A percentile compares a stretch with the other conserved stretches of the same genome.
phyloP scores from a whole-genome alignment of 2,888 invertebrate species.

The Horisme vitalbata region DNA sequence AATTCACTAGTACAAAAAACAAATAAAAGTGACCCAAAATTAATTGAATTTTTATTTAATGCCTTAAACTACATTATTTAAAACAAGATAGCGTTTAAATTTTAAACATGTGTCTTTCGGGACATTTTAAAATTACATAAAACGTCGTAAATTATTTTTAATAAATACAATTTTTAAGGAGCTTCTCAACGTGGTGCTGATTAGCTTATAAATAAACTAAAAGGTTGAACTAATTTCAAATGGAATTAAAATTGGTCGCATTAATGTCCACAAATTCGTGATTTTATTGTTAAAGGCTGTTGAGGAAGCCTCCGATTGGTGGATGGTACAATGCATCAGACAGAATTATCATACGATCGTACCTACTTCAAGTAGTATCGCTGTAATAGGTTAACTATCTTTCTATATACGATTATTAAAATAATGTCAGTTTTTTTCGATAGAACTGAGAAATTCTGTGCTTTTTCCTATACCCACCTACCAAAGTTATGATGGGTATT shows the following conservation, averaged over 20 bases:
- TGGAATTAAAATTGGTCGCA: conserved; percentile 61
- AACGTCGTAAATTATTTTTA: conserved; percentile 49
- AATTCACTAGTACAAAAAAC: conserved; percentile 38
- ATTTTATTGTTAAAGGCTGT: conserved; percentile 66
- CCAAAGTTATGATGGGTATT: too few relatives aligned
- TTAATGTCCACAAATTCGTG: conserved; percentile 65
- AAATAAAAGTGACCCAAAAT: conserved; percentile 42
- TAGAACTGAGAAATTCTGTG: too few relatives aligned
- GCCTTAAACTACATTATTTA: conserved; percentile 42
- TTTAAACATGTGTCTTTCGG: conserved; percentile 39
- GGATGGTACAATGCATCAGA: conserved; percentile 42
- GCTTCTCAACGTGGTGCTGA: conserved; percentile 56
- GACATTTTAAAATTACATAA: conserved; percentile 17
- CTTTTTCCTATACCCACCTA: too few relatives aligned
- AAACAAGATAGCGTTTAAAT: conserved; percentile 44
- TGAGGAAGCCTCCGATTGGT: conserved; percentile 62
- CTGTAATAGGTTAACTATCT: too few relatives aligned
- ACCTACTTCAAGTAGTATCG: neutral
- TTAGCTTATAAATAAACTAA: conserved; percentile 60
- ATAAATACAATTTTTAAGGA: conserved; percentile 55
- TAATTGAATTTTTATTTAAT: conserved; percentile 58
- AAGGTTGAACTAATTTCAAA: conserved; percentile 64
- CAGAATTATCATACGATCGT: neutral
- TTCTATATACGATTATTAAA: too few relatives aligned
- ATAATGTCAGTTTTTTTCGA: too few relatives aligned